These are phyloP conservation scores for Anneissia japonica DNA, from an alignment of 35 echinoderm and acorn worm genomes.

Conservation along the genomic window DNA sequence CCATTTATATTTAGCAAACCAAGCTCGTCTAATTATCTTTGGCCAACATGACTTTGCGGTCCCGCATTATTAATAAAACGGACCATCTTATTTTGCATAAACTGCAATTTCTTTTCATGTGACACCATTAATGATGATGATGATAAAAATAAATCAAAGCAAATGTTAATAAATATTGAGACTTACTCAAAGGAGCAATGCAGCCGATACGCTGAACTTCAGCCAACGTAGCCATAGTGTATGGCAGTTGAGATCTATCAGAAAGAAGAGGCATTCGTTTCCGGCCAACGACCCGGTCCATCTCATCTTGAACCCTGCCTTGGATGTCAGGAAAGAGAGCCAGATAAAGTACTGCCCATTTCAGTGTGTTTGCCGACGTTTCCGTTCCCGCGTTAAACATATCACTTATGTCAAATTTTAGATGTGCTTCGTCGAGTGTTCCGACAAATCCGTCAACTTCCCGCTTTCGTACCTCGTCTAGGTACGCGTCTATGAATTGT, in stretches of 20 bases:
- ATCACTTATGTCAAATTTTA: conserved; percentile 2
- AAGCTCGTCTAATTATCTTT: no score
- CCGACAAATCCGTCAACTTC: neutral
- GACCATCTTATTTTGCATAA: no score
- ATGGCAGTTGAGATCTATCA: neutral
- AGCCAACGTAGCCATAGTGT: neutral
- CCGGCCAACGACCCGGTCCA: neutral
- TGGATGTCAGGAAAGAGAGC: neutral
- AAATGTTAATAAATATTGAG: neutral
- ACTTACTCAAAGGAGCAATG: neutral
- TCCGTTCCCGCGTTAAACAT: conserved; percentile 2
- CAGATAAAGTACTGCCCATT: conserved; percentile 5
- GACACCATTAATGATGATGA: no score
- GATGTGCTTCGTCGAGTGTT: neutral
- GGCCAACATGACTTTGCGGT: no score
- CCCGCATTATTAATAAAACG: no score
- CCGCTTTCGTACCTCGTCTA: conserved; percentile 5
- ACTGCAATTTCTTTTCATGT: no score
- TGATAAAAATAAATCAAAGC: no score
- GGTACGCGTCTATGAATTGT: conserved; percentile 4
- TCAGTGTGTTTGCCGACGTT: neutral
- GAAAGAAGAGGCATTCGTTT: neutral
- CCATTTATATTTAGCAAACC: no score
- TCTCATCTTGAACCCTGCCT: neutral
- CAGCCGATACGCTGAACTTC: neutral